phyloP scores from a whole-genome alignment of 2,113 vertebrate genomes.

The Gorsachius goisagi region DNA sequence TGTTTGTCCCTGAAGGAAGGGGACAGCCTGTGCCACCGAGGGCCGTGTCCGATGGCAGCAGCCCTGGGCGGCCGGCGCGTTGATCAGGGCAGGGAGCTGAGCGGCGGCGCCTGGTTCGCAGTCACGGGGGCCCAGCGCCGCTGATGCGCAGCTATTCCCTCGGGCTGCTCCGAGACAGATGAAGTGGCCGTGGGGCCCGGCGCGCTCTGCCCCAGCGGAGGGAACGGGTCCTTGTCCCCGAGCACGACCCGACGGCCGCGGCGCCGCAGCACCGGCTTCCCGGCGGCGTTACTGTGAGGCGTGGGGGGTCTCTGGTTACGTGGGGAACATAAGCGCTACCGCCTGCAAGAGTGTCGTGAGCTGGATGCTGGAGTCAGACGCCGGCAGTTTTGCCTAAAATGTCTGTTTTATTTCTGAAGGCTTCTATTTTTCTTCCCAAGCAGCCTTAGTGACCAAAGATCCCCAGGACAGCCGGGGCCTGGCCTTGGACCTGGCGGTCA shows the following conservation, averaged over 20 bases:
- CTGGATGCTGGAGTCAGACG: not conserved
- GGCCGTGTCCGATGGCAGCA: not conserved
- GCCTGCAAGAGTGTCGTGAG: rapidly evolving
- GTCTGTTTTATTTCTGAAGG: not conserved
- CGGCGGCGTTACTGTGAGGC: rapidly evolving
- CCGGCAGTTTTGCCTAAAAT: not conserved
- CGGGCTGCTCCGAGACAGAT: rapidly evolving
- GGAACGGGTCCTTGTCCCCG: not conserved
- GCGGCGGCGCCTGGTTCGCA: rapidly evolving
- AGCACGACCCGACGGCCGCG: rapidly evolving
- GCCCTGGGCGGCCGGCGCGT: not conserved
- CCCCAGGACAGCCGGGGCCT: too few species aligned
- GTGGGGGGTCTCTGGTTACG: rapidly evolving
- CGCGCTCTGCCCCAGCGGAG: not conserved
- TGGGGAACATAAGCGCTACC: not conserved
- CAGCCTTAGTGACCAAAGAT: not conserved
- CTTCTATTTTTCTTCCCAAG: not conserved
- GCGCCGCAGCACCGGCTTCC: not conserved
- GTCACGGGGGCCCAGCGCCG: not conserved
- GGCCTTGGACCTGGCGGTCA: not conserved
- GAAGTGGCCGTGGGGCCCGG: rapidly evolving
- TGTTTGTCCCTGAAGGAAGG: not conserved
- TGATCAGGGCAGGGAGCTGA: not conserved
- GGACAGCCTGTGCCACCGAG: not conserved
- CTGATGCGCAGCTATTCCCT: rapidly evolving